Evolutionary conservation across 2,113 vertebrate species (phyloP), one percentile per base, ranked within the genome.

Genomic region (Thamnophis sirtalis): DNA sequence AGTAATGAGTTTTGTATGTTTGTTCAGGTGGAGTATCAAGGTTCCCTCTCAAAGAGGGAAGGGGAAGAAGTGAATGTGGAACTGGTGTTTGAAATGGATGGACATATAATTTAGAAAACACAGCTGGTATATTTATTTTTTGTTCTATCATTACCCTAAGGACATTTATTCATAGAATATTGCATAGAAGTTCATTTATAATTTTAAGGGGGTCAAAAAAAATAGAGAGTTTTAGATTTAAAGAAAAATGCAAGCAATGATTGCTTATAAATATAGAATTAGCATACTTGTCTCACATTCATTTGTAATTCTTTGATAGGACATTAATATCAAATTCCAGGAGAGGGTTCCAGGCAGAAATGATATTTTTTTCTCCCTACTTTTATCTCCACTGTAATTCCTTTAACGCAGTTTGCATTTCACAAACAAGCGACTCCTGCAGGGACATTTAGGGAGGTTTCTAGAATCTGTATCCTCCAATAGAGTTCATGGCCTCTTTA

Each of bases 381-480:
- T 28, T 94, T 84, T 92, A 86, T 93, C 68, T 92, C 93, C 43
- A 63, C 53, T 0, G 0, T 91, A 93, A 89, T 95, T 89, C 43
- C 4, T 73, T 53, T 87, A 94, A 91, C 93, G 93, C 92, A 51
- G 85, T 93, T 38, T 49, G 88, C 86, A 38, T 95, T 92, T 85
- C 91, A 63, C 90, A 93, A 84, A 68, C 0, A n/a, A n/a, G 95
- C 93, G 92, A 91, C 93, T 85, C 88, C 2, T 1, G 92, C 88
- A 7, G 22, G 92, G 0, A 0, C 89, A 88, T 92, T 80, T 17
- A 48, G 73, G 92, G 89, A 0, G 0, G 26, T 0, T 0, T 90
- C 0, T 9, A 94, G 95, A 96, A 95, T 96, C 87, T 94, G 93
- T 90, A 92, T 24, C 90, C 80, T 43, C 24, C 28, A 56, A 9